Conservation (phyloP, 2,888 invertebrate species). For the Eristalinus sepulchralis region DNA sequence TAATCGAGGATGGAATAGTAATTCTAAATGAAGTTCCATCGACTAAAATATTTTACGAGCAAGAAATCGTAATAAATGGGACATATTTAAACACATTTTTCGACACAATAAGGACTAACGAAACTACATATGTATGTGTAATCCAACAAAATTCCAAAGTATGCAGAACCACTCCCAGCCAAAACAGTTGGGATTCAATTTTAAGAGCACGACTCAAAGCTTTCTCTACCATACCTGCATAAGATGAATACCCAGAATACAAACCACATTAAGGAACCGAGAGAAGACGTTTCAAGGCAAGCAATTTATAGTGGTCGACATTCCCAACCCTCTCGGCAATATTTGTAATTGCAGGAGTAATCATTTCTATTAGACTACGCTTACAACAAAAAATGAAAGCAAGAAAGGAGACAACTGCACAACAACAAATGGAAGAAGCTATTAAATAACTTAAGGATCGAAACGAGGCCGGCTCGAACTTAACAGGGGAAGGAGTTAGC, state of each 20-base stretch:
- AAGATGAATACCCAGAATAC: neutral
- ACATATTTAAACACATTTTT: constrained; percentile 6
- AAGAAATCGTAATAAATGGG: constrained; percentile 4
- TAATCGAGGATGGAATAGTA: neutral
- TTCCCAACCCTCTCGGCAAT: neutral
- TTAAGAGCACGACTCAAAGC: neutral
- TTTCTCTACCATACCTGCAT: neutral
- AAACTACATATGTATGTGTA: constrained; percentile 2
- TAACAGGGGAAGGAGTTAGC: constrained; percentile 11
- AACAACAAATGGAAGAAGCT: constrained; percentile 1
- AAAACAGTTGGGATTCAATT: neutral
- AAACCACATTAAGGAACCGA: neutral
- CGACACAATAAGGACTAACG: neutral
- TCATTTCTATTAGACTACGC: neutral
- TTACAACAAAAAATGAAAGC: neutral
- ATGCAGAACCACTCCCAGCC: neutral
- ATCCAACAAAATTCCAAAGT: neutral
- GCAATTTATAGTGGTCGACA: neutral
- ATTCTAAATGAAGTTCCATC: constrained; percentile 18
- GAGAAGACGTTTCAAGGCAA: neutral
- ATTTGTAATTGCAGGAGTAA: neutral
- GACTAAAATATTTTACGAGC: constrained; percentile 18
- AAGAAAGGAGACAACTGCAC: neutral
- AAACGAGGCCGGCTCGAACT: neutral
- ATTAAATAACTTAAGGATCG: neutral